Conservation (phyloP, 1,140 invertebrate species). For the Drosophila tani region DNA sequence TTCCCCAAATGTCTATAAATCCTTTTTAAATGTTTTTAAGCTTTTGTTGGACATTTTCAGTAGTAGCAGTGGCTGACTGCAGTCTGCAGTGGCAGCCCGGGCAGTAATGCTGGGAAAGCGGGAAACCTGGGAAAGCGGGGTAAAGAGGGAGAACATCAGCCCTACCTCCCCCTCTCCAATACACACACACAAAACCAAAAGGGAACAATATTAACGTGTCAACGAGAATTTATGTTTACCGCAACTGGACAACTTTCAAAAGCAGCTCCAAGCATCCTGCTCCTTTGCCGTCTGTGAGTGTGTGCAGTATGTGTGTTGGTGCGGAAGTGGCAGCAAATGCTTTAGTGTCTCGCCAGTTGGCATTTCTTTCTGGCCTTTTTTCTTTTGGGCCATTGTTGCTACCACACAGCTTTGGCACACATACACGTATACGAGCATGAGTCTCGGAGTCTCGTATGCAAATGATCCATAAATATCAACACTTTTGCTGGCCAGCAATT, state of each 20-base stretch:
- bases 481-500: slow-evolving; percentile 68
- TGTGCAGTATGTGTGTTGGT: slow-evolving; percentile 26
- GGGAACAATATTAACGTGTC: slow-evolving; percentile 84
- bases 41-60: slow-evolving; percentile 83
- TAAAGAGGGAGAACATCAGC: slow-evolving; percentile 3
- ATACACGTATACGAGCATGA: slow-evolving; percentile 43
- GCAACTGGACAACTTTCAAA: slow-evolving; percentile 83
- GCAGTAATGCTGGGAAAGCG: slow-evolving; percentile 28
- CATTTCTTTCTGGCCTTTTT: slow-evolving; percentile 59
- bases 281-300: slow-evolving; percentile 12
- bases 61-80: slow-evolving; percentile 38
- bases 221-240: slow-evolving; percentile 84
- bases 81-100: slow-evolving; percentile 28
- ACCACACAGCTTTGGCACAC: slow-evolving; percentile 58
- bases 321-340: slow-evolving; percentile 81
- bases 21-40: slow-evolving; percentile 84
- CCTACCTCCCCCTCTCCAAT: not conserved
- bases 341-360: slow-evolving; percentile 80
- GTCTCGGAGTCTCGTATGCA: slow-evolving; percentile 61
- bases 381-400: slow-evolving; percentile 56
- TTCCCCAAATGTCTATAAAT: slow-evolving; percentile 84
- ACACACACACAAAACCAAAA: slow-evolving; percentile 69
- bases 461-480: slow-evolving; percentile 84
- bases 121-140: not conserved
- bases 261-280: slow-evolving; percentile 72